These are phyloP conservation scores for Lateolabrax maculatus DNA, from an alignment of 2,797 vertebrate genomes.

Conservation along the genomic window DNA sequence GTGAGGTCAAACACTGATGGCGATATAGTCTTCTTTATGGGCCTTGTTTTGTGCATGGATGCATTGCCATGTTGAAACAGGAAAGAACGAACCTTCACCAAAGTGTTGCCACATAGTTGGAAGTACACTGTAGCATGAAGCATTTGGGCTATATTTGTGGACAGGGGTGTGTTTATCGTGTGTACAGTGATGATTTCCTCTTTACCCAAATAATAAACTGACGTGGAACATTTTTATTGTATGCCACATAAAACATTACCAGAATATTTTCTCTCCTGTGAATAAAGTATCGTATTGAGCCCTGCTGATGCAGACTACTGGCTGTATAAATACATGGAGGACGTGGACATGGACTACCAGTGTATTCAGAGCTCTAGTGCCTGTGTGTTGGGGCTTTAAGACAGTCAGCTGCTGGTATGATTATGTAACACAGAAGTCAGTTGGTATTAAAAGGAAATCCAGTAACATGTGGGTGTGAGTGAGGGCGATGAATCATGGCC, in stretches of 20 bases:
- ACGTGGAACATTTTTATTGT: not conserved
- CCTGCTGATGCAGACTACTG: not conserved
- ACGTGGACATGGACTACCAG: not conserved
- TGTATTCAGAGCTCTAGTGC: not conserved
- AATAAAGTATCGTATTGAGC: not conserved
- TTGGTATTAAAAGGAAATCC: conserved; percentile 62
- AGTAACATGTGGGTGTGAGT: conserved; percentile 20
- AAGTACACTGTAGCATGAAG: not conserved
- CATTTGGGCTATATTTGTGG: too few species aligned
- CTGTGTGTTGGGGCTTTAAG: conserved; percentile 8
- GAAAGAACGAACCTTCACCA: too few species aligned
- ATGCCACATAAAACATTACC: not conserved
- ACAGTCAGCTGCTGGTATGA: conserved; percentile 39
- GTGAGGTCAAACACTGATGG: not conserved
- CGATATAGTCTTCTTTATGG: too few species aligned
- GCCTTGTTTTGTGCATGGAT: not conserved
- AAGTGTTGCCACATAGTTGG: not conserved
- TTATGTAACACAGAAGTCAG: conserved; percentile 52
- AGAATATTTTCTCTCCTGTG: not conserved
- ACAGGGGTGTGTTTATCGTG: not conserved
- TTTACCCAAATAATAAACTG: not conserved
- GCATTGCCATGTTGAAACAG: not conserved
- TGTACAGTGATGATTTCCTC: not conserved
- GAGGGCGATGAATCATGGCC: conserved; percentile 52
- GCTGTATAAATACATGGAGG: not conserved